Percentiles rank a stretch among this genome's conserved stretches.
Evolutionary conservation across 92 coral and sea anemone genomes (phyloP).

Genomic region (Chrysogorgia sp.): DNA sequence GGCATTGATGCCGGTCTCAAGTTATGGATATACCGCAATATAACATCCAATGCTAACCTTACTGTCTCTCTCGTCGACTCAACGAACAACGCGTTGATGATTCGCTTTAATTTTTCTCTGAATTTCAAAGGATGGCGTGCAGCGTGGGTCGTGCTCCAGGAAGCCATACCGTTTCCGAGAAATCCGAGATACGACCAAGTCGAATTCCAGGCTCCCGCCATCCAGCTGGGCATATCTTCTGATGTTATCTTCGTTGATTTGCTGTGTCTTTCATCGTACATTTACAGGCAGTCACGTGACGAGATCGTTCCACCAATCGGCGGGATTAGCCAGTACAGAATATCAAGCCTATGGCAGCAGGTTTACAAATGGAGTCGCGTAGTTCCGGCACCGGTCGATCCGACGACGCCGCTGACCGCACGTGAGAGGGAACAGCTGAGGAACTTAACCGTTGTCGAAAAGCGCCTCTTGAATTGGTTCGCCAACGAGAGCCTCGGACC

Average conservation of each 20-base stretch:
- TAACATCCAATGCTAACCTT: not conserved
- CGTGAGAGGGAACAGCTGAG: constrained; percentile 7
- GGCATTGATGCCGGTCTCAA: constrained; percentile 34
- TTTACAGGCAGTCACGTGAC: constrained; percentile 36
- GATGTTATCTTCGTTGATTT: constrained; percentile 42
- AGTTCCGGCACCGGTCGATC: constrained; percentile 31
- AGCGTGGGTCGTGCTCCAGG: constrained; percentile 53
- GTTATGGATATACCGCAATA: constrained; percentile 65
- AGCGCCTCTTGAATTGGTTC: constrained; percentile 65
- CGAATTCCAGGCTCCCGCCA: not conserved
- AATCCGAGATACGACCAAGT: constrained; percentile 9
- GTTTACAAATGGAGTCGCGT: constrained; percentile 52
- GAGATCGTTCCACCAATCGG: constrained; percentile 48
- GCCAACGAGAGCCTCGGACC: constrained; percentile 41
- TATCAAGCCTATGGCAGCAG: constrained; percentile 52
- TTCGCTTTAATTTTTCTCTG: constrained; percentile 18
- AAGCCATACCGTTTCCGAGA: constrained; percentile 9
- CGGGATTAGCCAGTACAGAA: constrained; percentile 14
- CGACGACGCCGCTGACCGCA: constrained; percentile 21
- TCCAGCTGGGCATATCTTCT: not conserved
- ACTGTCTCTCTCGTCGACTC: constrained; percentile 21
- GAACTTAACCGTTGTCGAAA: constrained; percentile 49
- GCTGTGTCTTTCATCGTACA: constrained; percentile 20
- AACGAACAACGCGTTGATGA: not conserved
- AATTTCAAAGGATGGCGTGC: constrained; percentile 65